Evolutionary conservation across 2,888 invertebrate genomes (phyloP), one percentile per base, ranked within the genome.

Genomic region (Litoditis marina): DNA sequence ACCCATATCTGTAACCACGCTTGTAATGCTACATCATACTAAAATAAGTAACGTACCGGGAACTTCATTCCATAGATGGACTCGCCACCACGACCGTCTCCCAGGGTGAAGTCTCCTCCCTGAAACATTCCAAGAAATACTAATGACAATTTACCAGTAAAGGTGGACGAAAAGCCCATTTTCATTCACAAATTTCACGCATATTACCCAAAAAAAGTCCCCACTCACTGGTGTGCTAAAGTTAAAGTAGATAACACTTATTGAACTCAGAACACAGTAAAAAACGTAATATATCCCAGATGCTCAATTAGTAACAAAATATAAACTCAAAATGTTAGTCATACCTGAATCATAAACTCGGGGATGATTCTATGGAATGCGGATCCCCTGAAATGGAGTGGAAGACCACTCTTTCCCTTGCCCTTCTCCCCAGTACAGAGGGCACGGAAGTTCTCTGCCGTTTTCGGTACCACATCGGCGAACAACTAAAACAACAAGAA

Each of bases 41-140:
- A 27, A 49, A 19, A 3, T 27, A 16, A 3, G 16, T 28, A 27
- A 31, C n/a, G 31, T 47, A 65, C 65, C 54, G 88, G 89, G 85
- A 96, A 96, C 86, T 94, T 94, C 82, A 88, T 88, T 58, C 95
- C 95, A 78, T 94, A 96, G 86, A 96, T 95, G 78, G 94, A 94
- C 86, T 93, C 93, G 78, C 94, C 94, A 46, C 88, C 88, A 66
- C 87, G 87, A 36, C 94, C 94, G 83, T 91, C 91, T 80, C 87
- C 90, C 85, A 91, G 90, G 81, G 93, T 93, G 85, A 94, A 94
- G 84, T 94, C 94, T 77, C 94, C 84, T 56, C 77, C 78, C 70
- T 77, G 63, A 86, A 92, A 50, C 5, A 28, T 30, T 11, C 13
- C 19, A 32, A 30, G 8, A n/a, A 22, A 50, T 16, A 27, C 50